Evolutionary conservation across 1,140 invertebrate genomes (phyloP), one percentile per base, ranked within the genome.

Genomic region (Mercenaria mercenaria): DNA sequence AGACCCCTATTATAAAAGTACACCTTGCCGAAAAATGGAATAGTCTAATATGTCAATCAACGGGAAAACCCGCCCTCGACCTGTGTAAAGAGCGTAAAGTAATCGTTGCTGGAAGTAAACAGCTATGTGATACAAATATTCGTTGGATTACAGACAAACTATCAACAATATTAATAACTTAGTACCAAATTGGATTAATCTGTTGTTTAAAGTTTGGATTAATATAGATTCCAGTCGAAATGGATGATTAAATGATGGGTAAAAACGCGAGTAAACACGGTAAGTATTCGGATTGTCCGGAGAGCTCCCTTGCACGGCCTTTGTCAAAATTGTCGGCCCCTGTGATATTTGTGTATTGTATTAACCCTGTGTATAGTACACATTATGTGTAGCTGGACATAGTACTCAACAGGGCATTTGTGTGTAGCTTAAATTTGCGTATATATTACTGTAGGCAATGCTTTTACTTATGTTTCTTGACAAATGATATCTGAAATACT

Each of bases 181-280:
- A 23, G 6, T 23, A 41, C 29, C 43, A 79, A 79, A 79, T 52
- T 79, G 76, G 76, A 79, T 79, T 37, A 79, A 29, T 37, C 29
- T 79, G 20, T n/a, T 74, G 69, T 74, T 74, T 47, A 4, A 74
- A 41, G 32, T 41, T 74, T 41, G 69, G 69, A 74, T 47, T 74
- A 41, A 43, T 47, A 32, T 74, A 4, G 29, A 32, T 37, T 47
- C 3, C 34, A 52, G 0, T 37, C 13, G 52, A 18, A 41, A 79
- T 87, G 85, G 85, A 39, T 87, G 72, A 59, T 29, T 87, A 79
- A 67, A 87, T 13, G 26, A 87, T 87, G 85, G 85, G 85, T 26
- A 87, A 87, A 79, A 87, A 76, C 50, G 72, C 43, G 50, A 87
- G 85, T 69, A 87, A 87, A 87, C 85, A 87, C 85, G 85, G 85